Evolutionary conservation across 2,888 invertebrate species (phyloP).

Genomic region (Cheilosia vernalis): DNA sequence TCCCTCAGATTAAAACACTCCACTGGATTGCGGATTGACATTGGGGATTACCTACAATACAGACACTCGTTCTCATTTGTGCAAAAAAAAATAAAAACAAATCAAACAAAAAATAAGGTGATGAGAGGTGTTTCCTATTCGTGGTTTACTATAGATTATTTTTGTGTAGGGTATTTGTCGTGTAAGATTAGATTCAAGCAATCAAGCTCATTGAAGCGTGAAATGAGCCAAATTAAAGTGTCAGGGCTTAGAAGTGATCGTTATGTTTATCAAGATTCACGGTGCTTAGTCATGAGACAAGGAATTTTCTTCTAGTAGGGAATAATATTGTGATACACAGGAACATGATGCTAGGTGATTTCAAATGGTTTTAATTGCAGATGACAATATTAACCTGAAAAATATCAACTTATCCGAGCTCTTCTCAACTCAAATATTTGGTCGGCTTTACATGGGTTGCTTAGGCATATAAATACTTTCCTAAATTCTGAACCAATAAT

Average conservation of each 20-base stretch:
- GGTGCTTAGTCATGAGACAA: slow-evolving; percentile 8
- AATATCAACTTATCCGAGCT: too few relatives aligned
- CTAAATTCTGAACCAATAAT: too few relatives aligned
- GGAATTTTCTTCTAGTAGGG: neutral
- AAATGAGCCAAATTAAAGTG: slow-evolving; percentile 40
- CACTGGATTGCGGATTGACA: slow-evolving; percentile 63
- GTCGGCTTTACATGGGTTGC: too few relatives aligned
- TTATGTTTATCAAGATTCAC: slow-evolving; percentile 35
- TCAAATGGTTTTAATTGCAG: too few relatives aligned
- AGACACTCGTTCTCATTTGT: slow-evolving; percentile 37
- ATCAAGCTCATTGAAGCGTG: slow-evolving; percentile 37
- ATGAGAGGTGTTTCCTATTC: slow-evolving; percentile 43
- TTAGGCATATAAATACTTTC: too few relatives aligned
- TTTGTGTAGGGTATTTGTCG: slow-evolving; percentile 32
- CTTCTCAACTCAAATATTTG: too few relatives aligned
- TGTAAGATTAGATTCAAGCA: slow-evolving; percentile 32
- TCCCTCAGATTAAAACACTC: slow-evolving; percentile 64
- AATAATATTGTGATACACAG: too few relatives aligned
- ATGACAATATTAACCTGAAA: too few relatives aligned
- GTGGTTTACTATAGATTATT: slow-evolving; percentile 54
- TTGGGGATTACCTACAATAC: slow-evolving; percentile 46
- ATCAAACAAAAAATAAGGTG: slow-evolving; percentile 10
- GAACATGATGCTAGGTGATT: too few relatives aligned
- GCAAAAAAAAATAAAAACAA: slow-evolving; percentile 21
- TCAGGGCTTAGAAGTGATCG: slow-evolving; percentile 44